Evolutionary conservation across 2,113 vertebrate species (phyloP).

Genomic region (Rhea americana): DNA sequence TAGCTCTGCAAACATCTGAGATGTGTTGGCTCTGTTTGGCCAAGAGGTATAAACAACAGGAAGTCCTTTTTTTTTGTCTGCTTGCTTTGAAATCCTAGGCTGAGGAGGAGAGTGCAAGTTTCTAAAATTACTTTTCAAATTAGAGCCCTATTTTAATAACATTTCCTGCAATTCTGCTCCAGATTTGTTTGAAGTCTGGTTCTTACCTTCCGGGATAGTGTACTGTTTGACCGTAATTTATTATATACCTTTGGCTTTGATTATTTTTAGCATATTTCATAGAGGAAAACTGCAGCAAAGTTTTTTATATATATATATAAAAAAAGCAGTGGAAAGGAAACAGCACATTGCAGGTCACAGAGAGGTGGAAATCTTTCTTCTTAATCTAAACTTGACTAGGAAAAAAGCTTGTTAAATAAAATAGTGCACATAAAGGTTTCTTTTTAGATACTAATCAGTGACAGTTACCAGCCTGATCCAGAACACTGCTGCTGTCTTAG

Average conservation of each 20-base stretch:
- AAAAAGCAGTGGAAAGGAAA: neutral
- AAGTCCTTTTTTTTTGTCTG: neutral
- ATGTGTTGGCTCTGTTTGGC: neutral
- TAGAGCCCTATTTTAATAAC: neutral
- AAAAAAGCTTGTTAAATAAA: neutral
- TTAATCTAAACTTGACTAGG: neutral
- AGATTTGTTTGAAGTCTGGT: neutral
- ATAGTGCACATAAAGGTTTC: neutral
- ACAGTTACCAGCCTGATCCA: neutral
- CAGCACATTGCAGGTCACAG: neutral
- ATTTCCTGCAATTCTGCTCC: neutral
- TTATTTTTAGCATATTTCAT: neutral
- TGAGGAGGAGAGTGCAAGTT: neutral
- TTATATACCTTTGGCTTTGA: neutral
- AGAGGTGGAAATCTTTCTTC: neutral
- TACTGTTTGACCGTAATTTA: neutral
- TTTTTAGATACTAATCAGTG: neutral
- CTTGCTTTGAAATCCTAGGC: neutral
- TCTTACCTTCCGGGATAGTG: neutral
- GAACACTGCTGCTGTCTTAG: neutral
- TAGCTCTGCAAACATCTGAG: neutral
- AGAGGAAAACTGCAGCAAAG: neutral
- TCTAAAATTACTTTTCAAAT: neutral
- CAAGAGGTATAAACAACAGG: neutral
- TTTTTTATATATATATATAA: neutral